A percentile compares a stretch with the other conserved stretches of the same genome.
Evolutionary conservation across 2,888 invertebrate genomes (phyloP).

Genomic region (Lithophane leautieri): DNA sequence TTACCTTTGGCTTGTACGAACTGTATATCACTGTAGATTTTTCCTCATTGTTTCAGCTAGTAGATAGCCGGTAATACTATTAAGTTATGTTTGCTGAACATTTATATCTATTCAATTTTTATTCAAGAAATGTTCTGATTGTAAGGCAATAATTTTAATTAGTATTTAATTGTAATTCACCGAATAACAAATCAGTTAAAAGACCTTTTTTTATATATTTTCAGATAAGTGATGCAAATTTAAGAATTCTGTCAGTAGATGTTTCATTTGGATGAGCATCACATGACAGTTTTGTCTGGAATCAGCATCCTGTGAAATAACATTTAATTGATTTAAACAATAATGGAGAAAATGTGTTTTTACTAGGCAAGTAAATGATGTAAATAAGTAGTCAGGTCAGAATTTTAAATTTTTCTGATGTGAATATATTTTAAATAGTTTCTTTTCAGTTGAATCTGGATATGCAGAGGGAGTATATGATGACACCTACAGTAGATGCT

Average conservation of each 20-base stretch:
- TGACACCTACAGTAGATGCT: slow-evolving; percentile 19
- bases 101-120: too few species aligned
- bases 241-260: background rate
- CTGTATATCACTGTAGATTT: background rate
- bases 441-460: slow-evolving; percentile 9
- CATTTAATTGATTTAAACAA: too few species aligned
- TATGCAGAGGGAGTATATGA: slow-evolving; percentile 29
- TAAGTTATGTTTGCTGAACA: too few species aligned
- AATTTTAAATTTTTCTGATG: too few species aligned
- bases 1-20: background rate
- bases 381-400: too few species aligned
- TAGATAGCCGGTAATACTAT: too few species aligned
- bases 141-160: background rate
- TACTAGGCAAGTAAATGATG: too few species aligned
- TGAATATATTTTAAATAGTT: background rate
- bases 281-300: too few species aligned
- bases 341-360: too few species aligned
- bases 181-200: background rate
- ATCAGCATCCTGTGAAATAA: too few species aligned
- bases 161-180: slow-evolving; percentile 3
- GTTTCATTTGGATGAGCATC: too few species aligned
- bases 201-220: background rate
- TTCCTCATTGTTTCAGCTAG: slow-evolving; percentile 16
- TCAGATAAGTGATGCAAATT: background rate
- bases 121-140: too few species aligned